phyloP scores from a whole-genome alignment of 2,888 invertebrate genomes.

The Balanococcus diminutus region DNA sequence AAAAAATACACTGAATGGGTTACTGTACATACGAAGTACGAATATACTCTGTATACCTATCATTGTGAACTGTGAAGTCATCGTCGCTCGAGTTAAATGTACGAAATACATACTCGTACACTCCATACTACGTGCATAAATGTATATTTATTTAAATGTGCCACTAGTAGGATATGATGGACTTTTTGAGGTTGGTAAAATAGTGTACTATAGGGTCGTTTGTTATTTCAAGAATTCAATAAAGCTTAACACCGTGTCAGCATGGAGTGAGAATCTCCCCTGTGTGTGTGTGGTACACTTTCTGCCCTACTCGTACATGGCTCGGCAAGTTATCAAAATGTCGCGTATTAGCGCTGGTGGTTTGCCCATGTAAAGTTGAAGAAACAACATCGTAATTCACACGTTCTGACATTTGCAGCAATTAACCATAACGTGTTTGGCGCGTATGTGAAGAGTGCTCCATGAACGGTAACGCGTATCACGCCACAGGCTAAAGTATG shows the following conservation, averaged over 20 bases:
- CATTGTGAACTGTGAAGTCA: too few relatives aligned
- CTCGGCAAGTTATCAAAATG: conserved; percentile 17
- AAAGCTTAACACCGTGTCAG: background rate
- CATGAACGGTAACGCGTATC: background rate
- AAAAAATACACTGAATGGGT: background rate
- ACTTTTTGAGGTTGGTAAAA: background rate
- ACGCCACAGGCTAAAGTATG: background rate
- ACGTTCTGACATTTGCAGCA: conserved; percentile 20
- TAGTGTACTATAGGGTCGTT: background rate
- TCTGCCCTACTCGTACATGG: background rate
- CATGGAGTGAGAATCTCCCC: background rate
- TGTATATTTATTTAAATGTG: background rate
- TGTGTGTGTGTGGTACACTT: background rate
- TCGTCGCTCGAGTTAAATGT: too few relatives aligned
- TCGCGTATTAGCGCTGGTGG: conserved; percentile 1
- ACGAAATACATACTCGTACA: too few relatives aligned
- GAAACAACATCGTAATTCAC: conserved; percentile 35
- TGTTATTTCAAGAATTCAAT: conserved; percentile 38
- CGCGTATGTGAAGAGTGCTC: conserved; percentile 29
- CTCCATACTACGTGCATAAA: background rate
- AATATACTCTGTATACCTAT: too few relatives aligned
- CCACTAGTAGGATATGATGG: background rate
- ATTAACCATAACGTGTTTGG: conserved; percentile 1
- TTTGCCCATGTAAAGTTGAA: conserved; percentile 1
- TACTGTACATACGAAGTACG: too few relatives aligned